phyloP scores from a whole-genome alignment of 2,888 invertebrate species.

The Tridacna gigas region DNA sequence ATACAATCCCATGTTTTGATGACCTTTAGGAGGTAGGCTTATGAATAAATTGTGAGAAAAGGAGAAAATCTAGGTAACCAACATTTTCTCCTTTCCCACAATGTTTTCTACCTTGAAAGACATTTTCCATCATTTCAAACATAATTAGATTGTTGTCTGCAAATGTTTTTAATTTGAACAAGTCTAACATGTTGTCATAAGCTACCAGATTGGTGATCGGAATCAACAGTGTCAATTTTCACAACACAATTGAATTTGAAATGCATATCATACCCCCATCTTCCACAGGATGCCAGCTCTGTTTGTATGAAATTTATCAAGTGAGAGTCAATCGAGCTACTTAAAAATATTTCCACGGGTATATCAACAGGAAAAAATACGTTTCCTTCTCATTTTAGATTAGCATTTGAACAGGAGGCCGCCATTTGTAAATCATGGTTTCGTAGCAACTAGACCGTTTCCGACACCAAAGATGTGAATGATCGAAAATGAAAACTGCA shows the following conservation, averaged over 20 bases:
- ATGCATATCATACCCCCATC: not conserved
- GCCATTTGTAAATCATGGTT: slow-evolving; percentile 71
- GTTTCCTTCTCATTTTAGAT: not conserved
- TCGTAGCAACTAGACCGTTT: slow-evolving; percentile 59
- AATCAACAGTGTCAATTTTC: not conserved
- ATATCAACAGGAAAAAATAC: not conserved
- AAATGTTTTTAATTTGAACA: no score
- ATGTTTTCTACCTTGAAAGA: no score
- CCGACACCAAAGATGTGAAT: not conserved
- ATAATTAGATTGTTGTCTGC: no score
- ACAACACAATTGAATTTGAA: not conserved
- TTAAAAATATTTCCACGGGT: not conserved
- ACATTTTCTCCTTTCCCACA: no score
- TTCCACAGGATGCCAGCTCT: not conserved
- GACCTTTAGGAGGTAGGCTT: no score
- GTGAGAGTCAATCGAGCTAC: not conserved
- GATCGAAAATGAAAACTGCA: no score
- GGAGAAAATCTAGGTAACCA: no score
- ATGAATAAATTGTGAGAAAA: no score
- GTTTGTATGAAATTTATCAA: not conserved
- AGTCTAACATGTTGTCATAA: no score
- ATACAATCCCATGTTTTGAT: no score
- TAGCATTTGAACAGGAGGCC: slow-evolving; percentile 22
- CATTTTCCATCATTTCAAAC: no score
- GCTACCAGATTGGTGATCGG: no score